A percentile compares a stretch with the other conserved stretches of the same genome.
phyloP scores from a whole-genome alignment of 2,797 vertebrate genomes.

The Trachurus trachurus region DNA sequence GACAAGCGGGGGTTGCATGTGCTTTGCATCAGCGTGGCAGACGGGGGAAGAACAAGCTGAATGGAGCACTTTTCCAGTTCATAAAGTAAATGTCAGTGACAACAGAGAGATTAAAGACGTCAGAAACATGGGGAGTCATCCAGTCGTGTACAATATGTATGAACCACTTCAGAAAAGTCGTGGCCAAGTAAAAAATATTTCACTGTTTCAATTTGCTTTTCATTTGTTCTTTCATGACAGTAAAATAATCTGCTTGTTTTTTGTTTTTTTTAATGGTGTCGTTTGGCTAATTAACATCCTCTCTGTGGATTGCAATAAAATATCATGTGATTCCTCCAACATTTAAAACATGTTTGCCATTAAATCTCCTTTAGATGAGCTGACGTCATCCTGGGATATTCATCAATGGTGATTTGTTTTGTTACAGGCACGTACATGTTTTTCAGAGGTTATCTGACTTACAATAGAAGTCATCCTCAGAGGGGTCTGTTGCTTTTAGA shows the following conservation, averaged over 20 bases:
- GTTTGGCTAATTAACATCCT: constrained; percentile 19
- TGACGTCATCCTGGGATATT: constrained; percentile 49
- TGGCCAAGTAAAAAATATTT: constrained; percentile 7
- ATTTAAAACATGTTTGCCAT: constrained; percentile 66
- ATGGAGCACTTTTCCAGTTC: constrained; percentile 82
- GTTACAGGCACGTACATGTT: constrained; percentile 55
- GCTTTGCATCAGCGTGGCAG: constrained; percentile 69
- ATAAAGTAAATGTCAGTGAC: constrained; percentile 84
- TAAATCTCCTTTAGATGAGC: constrained; percentile 37
- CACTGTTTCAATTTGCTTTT: constrained; percentile 16
- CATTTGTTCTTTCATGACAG: constrained; percentile 25
- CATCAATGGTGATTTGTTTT: constrained; percentile 47
- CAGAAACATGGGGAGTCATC: constrained; percentile 25
- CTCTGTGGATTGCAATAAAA: constrained; percentile 33
- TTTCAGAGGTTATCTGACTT: constrained; percentile 45
- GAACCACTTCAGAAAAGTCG: constrained; percentile 38
- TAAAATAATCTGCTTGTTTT: constrained; percentile 58
- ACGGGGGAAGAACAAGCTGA: constrained; percentile 58
- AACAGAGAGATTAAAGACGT: constrained; percentile 54
- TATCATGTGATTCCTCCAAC: constrained; percentile 34
- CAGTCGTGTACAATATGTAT: neutral
- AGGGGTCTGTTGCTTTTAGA: constrained; percentile 21
- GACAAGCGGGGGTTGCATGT: constrained; percentile 62
- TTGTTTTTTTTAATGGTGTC: constrained; percentile 1
- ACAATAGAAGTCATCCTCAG: constrained; percentile 34